Evolutionary conservation across 2,888 invertebrate genomes (phyloP).

Genomic region (Neoaliturus tenellus): DNA sequence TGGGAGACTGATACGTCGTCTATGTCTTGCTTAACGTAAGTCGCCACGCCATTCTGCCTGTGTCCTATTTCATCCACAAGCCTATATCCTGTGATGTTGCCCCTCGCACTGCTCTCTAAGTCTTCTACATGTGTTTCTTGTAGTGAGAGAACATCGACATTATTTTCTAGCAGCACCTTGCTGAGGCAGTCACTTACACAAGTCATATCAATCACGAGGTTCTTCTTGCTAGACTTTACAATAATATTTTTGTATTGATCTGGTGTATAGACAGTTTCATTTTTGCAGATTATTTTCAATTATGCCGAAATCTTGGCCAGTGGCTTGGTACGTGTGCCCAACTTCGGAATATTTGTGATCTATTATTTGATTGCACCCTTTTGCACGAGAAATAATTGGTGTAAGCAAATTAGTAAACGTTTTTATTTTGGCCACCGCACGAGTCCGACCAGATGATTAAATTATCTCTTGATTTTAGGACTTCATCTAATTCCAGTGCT

Average conservation of each 20-base stretch:
- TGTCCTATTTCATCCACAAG: no score
- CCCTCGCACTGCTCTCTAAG: no score
- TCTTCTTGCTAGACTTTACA: not conserved
- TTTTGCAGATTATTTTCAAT: slow-evolving; percentile 67
- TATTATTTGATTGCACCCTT: slow-evolving; percentile 62
- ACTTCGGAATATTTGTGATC: slow-evolving; percentile 70
- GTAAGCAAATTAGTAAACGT: slow-evolving; percentile 58
- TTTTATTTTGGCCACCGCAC: slow-evolving; percentile 60
- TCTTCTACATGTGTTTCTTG: no score
- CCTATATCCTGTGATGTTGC: no score
- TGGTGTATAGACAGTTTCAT: slow-evolving; percentile 22
- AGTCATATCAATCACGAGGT: slow-evolving; percentile 32
- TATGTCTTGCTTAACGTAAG: no score
- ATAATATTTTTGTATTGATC: slow-evolving; percentile 47
- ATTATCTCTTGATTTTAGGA: slow-evolving; percentile 54
- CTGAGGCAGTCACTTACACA: no score
- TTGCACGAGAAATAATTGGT: slow-evolving; percentile 50
- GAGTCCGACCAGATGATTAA: slow-evolving; percentile 42
- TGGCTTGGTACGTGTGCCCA: slow-evolving; percentile 69
- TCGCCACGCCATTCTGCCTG: no score
- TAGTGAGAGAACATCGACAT: no score
- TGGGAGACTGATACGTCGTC: no score
- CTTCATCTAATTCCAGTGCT: slow-evolving; percentile 47
- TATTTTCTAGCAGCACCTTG: no score
- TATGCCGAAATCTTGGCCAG: slow-evolving; percentile 69